Conservation (phyloP, 2,888 invertebrate genomes). For the Nomada goodeniana region DNA sequence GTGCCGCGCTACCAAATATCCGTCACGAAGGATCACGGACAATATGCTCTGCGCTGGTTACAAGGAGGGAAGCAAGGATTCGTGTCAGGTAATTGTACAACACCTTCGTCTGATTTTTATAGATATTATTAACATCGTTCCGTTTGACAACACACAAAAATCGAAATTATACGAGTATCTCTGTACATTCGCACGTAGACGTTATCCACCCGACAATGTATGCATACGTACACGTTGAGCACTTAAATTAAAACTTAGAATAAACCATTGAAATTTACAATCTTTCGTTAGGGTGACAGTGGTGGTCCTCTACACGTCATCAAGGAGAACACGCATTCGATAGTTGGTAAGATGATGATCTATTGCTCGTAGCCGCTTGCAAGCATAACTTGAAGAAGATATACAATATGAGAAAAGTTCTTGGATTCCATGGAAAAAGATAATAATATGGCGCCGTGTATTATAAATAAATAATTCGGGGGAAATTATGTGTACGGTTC, state of each 20-base stretch:
- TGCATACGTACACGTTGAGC: neutral
- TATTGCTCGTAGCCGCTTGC: neutral
- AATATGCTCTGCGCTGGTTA: conserved; percentile 94
- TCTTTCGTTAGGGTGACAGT: conserved; percentile 88
- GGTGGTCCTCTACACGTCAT: conserved; percentile 90
- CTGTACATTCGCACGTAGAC: neutral
- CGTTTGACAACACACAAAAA: neutral
- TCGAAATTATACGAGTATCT: neutral
- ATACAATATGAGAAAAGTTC: neutral
- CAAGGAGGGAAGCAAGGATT: conserved; percentile 90
- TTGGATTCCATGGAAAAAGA: too few relatives aligned
- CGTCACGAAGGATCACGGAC: conserved; percentile 88
- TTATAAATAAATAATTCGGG: too few relatives aligned
- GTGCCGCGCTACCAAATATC: conserved; percentile 89
- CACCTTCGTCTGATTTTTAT: neutral
- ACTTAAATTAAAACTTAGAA: neutral
- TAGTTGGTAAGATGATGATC: conserved; percentile 86
- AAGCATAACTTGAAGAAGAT: neutral
- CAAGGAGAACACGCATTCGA: conserved; percentile 85
- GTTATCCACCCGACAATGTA: neutral
- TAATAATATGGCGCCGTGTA: too few relatives aligned
- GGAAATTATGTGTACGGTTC: too few relatives aligned
- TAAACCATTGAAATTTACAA: neutral
- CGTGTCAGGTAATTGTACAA: conserved; percentile 87
- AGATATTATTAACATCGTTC: neutral